These are phyloP conservation scores for Pandemis corylana DNA, from an alignment of 2,888 invertebrate genomes.

Conservation along the genomic window DNA sequence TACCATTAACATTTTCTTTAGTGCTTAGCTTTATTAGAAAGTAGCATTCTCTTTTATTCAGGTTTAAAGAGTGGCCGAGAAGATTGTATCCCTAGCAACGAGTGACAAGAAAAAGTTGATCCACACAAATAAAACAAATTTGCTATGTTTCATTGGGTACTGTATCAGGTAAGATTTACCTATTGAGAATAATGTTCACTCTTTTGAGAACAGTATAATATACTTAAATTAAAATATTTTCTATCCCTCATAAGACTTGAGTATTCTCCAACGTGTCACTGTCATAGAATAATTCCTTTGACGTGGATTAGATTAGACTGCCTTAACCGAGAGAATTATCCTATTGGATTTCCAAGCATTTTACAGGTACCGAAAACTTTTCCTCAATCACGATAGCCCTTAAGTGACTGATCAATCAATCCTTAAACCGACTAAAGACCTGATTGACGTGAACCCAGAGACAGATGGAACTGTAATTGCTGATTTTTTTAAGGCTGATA, in stretches of 20 bases:
- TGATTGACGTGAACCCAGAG: constrained; percentile 66
- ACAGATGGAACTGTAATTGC: constrained; percentile 82
- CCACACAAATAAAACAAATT: too few relatives aligned
- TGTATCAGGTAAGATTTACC: not conserved
- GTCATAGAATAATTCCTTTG: not conserved
- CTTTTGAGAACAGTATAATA: not conserved
- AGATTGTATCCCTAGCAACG: too few relatives aligned
- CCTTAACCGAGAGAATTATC: constrained; percentile 1
- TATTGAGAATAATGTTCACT: not conserved
- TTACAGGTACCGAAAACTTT: constrained; percentile 28
- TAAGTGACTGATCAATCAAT: constrained; percentile 76
- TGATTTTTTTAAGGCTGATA: constrained; percentile 66
- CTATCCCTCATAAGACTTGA: not conserved
- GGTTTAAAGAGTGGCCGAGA: too few relatives aligned
- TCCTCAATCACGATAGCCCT: constrained; percentile 46
- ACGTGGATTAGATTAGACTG: not conserved
- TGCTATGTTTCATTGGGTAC: too few relatives aligned
- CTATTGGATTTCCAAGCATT: not conserved
- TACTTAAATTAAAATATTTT: not conserved
- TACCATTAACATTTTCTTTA: too few relatives aligned
- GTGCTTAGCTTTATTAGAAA: too few relatives aligned
- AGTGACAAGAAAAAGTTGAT: too few relatives aligned
- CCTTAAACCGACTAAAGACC: constrained; percentile 67
- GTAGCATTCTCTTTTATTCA: too few relatives aligned
- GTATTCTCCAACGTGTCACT: not conserved